phyloP scores from a whole-genome alignment of 1,140 invertebrate genomes.

The Geopemphigus sp. region DNA sequence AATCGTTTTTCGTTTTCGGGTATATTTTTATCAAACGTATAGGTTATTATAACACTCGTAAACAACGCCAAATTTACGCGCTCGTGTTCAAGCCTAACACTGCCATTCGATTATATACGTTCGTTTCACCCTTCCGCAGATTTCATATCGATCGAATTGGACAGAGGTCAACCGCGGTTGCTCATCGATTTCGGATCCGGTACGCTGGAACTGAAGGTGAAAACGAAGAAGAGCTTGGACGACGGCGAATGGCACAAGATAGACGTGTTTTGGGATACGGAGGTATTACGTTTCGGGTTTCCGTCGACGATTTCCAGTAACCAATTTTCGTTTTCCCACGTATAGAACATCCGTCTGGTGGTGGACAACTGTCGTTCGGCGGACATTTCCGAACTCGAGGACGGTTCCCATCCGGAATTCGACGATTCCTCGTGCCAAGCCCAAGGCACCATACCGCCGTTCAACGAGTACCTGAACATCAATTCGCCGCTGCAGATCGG shows the following conservation, averaged over 20 bases:
- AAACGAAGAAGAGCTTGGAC: constrained; percentile 80
- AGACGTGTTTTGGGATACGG: constrained; percentile 93
- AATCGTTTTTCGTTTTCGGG: too few species aligned
- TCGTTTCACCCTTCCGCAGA: too few species aligned
- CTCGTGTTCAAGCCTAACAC: too few species aligned
- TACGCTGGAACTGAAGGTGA: constrained; percentile 82
- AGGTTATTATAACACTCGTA: too few species aligned
- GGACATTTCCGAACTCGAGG: constrained; percentile 80
- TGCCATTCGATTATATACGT: too few species aligned
- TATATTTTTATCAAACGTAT: too few species aligned
- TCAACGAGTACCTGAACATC: constrained; percentile 95
- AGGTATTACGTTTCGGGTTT: constrained; percentile 58
- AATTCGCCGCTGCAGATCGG: constrained; percentile 93
- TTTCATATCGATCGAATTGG: constrained; percentile 90
- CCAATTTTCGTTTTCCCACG: too few species aligned
- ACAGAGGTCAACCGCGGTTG: constrained; percentile 83
- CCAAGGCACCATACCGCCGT: constrained; percentile 82
- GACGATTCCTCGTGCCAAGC: constrained; percentile 86
- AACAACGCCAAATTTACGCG: too few species aligned
- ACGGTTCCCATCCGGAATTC: constrained; percentile 80
- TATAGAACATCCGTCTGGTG: constrained; percentile 76
- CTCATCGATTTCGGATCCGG: constrained; percentile 95
- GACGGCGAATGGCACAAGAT: constrained; percentile 95
- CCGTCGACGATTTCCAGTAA: too few species aligned
- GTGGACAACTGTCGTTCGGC: constrained; percentile 89